Base-by-base conservation (phyloP, 2,888 invertebrate genomes). In the Luperina testacea region DNA sequence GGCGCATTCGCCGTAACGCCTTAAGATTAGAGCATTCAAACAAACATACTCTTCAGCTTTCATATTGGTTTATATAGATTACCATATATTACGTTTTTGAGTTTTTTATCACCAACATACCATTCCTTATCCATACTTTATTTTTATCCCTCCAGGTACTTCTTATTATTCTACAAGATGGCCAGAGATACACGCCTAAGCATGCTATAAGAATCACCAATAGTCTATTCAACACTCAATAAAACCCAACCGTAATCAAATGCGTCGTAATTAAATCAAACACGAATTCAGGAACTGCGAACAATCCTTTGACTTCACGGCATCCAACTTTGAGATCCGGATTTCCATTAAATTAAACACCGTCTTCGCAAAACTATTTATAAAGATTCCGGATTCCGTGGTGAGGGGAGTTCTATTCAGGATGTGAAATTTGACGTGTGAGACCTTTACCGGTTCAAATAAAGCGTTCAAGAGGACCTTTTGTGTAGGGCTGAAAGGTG, bases 401-500 rank as follows among this genome's bases (percentile, higher is more conserved):
- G 90, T 90, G 87, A 92, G 94, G 93, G 94, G 92, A 90, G 86
- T 80, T 80, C 94, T 90, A 96, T 96, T 97, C 96, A 96, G 92
- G 92, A 94, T 94, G 96, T 96, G 96, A 96, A 97, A 97, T 97
- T 96, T 96, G 96, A 97, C 96, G 96, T 97, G 95, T 95, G 95
- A 94, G 94, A 92, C 94, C 94, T 94, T 91, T 88, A 84, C 88
- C 90, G 88, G 88, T 90, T 92, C 92, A 91, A 94, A 95, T 94
- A 93, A 93, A 93, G 92, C 91, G 86, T 81, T 86, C 88, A 86
- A 85, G 86, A 89, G 85, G 81, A 79, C 83, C 92, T 88, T 94
- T 95, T 95, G 95, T 96, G 92, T 63, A 57, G 87, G 90, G 85
- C 88, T 90, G 88, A 90, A 91, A 92, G 91, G 91, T 91, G 90